Base-by-base conservation (phyloP, 2,113 vertebrate species). In the Neolamprologus ventralis region DNA sequence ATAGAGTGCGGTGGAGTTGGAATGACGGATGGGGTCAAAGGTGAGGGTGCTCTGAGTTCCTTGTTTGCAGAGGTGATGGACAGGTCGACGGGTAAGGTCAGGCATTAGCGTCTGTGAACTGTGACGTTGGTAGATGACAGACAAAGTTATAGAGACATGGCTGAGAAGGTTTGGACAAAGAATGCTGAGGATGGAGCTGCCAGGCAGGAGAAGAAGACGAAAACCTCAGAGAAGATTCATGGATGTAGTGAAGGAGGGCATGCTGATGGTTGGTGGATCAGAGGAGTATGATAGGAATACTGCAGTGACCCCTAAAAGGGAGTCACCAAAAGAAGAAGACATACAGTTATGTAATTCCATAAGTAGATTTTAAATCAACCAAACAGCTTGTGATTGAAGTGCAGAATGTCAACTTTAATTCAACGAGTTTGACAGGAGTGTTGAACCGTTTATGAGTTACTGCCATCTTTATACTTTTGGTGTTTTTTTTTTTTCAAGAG, bases 41-140 rank as follows among this genome's bases (percentile, higher is more conserved):
- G 13, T 45, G 13, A 23, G 8, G 37, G 7, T 73, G 37, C 1
- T 26, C n/a, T 16, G 65, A 73, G 13, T 23, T 23, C 13, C 37
- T 42, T 71, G 37, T 73, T 45, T 45, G 37, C 65, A 6, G 65
- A 42, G 63, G 19, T 0, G 63, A 68, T 68, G 63, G 35, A 71
- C 63, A 71, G n/a, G 65, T 40, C 5, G 12, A 42, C n/a, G 3
- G 65, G 37, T 42, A 40, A 23, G 5, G n/a, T 42, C 65, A 45
- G 13, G 5, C 65, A 73, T 23, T 9, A 73, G 65, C 0, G 8
- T 73, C 1, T 73, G 37, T 71, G 65, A 42, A 73, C 37, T 73
- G 5, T 26, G 37, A 0, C 13, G 4, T 73, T 45, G 21, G 21
- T 0, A 73, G 68, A 73, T 3, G 2, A 71, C 33, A 37, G 19